Percentiles rank a stretch among this genome's conserved stretches.
These are phyloP conservation scores for Ganaspis brasiliensis DNA, from an alignment of 2,888 invertebrate species.

Conservation along the genomic window DNA sequence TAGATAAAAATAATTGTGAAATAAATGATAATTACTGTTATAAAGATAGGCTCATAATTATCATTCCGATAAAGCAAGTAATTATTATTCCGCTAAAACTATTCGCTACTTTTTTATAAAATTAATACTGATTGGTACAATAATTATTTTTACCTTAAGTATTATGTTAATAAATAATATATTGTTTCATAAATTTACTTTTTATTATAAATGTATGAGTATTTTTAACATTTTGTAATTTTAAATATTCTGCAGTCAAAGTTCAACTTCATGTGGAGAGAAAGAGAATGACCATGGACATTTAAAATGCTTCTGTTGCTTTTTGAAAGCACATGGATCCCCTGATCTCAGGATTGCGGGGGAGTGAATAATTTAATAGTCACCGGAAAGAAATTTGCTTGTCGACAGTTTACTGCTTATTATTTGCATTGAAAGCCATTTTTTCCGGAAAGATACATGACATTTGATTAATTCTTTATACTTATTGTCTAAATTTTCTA, in stretches of 20 bases:
- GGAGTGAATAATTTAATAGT: not conserved
- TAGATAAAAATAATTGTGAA: not conserved
- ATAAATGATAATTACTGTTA: not conserved
- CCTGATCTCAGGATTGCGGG: not conserved
- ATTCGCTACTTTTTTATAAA: too few species aligned
- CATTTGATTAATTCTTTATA: too few species aligned
- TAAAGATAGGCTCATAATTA: too few species aligned
- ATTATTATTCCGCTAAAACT: too few species aligned
- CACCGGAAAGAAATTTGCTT: constrained; percentile 6
- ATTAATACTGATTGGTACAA: too few species aligned
- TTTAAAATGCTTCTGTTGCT: constrained; percentile 8
- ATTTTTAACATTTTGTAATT: too few species aligned
- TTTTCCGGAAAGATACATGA: not conserved
- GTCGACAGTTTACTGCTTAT: not conserved
- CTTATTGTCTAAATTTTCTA: too few species aligned
- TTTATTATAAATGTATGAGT: too few species aligned
- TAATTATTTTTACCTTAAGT: too few species aligned
- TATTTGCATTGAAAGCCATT: not conserved
- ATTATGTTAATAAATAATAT: too few species aligned
- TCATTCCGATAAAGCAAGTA: too few species aligned
- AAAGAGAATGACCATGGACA: not conserved
- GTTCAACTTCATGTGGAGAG: not conserved
- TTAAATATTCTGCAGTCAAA: not conserved
- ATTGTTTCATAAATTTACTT: too few species aligned
- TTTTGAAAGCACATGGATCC: not conserved